Evolutionary conservation across 2,888 invertebrate species (phyloP).

Genomic region (Argynnis bischoffii): DNA sequence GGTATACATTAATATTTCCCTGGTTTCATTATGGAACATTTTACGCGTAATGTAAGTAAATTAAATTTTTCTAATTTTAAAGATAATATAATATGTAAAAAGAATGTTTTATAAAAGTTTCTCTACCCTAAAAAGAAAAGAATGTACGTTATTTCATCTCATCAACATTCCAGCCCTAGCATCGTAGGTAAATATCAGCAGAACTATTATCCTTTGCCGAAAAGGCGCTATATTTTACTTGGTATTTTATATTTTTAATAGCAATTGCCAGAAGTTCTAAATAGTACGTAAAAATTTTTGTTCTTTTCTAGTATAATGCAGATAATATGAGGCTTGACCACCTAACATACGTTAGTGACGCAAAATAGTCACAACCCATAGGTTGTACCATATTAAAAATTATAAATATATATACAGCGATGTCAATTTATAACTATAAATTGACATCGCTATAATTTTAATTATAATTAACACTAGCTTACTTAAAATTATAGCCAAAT

Average conservation of each 20-base stretch:
- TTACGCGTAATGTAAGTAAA: too few relatives aligned
- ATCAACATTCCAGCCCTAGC: constrained; percentile 4
- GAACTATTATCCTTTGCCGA: constrained; percentile 1
- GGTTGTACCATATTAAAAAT: too few relatives aligned
- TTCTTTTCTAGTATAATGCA: too few relatives aligned
- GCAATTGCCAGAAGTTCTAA: too few relatives aligned
- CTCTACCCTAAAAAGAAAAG: background rate
- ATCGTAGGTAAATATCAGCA: constrained; percentile 1
- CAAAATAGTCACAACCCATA: too few relatives aligned
- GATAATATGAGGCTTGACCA: too few relatives aligned
- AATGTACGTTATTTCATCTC: constrained; percentile 11
- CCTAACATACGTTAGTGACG: too few relatives aligned
- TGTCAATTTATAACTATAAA: background rate
- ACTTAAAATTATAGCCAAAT: background rate
- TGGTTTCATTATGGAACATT: too few relatives aligned
- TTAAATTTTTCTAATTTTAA: background rate
- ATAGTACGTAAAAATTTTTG: too few relatives aligned
- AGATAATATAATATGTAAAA: background rate
- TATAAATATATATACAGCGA: background rate
- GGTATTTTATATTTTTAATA: background rate
- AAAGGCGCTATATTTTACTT: constrained; percentile 12
- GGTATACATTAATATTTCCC: too few relatives aligned
- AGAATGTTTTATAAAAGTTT: background rate
- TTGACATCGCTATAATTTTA: background rate
- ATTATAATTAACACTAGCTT: background rate